Base-by-base conservation (phyloP, 2,888 invertebrate genomes). In the Linhomoeus sp. region DNA sequence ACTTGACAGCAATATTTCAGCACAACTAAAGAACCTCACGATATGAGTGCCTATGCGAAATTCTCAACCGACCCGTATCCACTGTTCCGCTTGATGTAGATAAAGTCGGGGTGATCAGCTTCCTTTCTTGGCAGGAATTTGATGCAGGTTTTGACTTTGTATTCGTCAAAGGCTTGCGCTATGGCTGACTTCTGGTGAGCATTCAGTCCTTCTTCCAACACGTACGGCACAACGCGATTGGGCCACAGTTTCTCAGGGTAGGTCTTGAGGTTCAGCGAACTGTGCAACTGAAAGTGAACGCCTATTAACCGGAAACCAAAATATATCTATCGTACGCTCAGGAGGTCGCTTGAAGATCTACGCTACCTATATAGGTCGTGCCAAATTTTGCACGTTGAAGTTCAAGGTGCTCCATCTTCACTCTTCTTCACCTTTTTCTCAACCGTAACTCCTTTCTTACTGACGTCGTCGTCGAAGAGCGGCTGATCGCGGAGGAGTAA, bases 61-160 rank as follows among this genome's bases (percentile, higher is more conserved):
- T 5, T n/a, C 14, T 40, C 26, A 26, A 54, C 50, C 26, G 35
- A 61, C 56, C 62, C 62, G 42, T 56, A 59, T 3, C 58, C 76
- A 0, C 73, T 66, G 39, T 67, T 67, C 33, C 66, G 61, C 58
- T 73, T 71, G 50, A 77, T 68, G 20, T 69, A 66, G 17, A 79
- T 66, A 63, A 74, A 78, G 58, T 76, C 72, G 43, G 53, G 53
- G 14, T 64, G 60, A 55, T 77, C 75, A 9, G 2, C 3, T 1
- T 67, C 68, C 51, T 71, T 66, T 43, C 72, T 67, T 50, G 76
- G 75, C 1, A 74, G 71, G 57, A 79, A 78, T 47, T 72, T 69
- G 45, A 79, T 67, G 60, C 79, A 79, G 1, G 75, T 75, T 53
- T 71, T 73, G 2, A 72, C 67, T 51, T 76, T 73, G 54, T 76